Percentiles rank a stretch among this genome's conserved stretches.
Conservation (phyloP, 2,888 invertebrate genomes). For the Lithophane semibrunnea region DNA sequence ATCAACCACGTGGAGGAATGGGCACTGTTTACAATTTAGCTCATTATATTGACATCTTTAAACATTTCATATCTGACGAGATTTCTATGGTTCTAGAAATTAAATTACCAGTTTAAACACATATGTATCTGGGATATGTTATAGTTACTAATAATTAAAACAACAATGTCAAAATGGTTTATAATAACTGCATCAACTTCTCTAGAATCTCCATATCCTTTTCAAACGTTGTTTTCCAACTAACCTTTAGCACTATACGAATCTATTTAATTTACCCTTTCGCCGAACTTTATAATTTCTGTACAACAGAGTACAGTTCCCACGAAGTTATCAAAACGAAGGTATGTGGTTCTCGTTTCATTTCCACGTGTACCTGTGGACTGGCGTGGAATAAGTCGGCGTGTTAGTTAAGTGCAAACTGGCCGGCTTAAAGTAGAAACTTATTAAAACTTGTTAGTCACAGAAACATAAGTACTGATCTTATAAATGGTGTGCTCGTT, state of each 20-base stretch:
- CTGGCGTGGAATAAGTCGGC: conserved; percentile 8
- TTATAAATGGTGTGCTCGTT: conserved; percentile 9
- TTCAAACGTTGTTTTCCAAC: not conserved
- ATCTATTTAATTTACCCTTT: conserved; percentile 25
- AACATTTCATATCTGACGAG: not conserved
- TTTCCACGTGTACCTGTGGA: conserved; percentile 37
- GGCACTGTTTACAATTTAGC: not conserved
- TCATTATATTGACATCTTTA: not conserved
- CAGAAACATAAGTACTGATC: conserved; percentile 21
- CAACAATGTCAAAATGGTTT: not conserved
- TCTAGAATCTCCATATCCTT: not conserved
- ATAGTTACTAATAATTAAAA: not conserved
- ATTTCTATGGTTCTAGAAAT: not conserved
- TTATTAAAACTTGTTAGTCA: conserved; percentile 44
- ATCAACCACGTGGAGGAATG: not conserved
- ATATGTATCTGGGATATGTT: not conserved
- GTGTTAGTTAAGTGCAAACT: conserved; percentile 42
- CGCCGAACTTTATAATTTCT: conserved; percentile 22
- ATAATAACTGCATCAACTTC: not conserved
- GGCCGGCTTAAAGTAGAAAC: conserved; percentile 32
- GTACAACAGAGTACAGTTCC: conserved; percentile 25
- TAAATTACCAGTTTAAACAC: not conserved
- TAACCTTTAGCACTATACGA: not conserved
- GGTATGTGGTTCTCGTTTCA: conserved; percentile 34
- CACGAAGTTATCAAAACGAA: conserved; percentile 31